phyloP scores from a whole-genome alignment of 2,797 vertebrate genomes.

The Clarias platycephalus region DNA sequence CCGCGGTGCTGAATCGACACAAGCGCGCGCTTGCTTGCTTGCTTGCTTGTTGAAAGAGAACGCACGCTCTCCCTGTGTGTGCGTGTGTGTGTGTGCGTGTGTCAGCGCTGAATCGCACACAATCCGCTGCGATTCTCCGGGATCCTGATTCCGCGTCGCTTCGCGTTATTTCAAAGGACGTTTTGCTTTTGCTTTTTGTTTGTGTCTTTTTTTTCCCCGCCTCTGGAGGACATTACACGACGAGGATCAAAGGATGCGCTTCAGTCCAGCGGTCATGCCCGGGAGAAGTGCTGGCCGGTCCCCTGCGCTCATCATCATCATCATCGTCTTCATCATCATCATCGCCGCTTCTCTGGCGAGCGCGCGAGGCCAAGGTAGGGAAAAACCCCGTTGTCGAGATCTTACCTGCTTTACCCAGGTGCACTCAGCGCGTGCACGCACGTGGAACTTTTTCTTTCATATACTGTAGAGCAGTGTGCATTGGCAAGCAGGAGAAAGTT shows the following conservation, averaged over 20 bases:
- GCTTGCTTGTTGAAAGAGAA: too few species aligned
- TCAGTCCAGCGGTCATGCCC: constrained; percentile 71
- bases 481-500: too few species aligned
- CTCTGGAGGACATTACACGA: constrained; percentile 2
- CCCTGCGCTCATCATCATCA: constrained; percentile 63
- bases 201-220: too few species aligned
- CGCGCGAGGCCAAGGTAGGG: constrained; percentile 74
- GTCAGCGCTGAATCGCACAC: constrained; percentile 8
- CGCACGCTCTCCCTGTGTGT: background rate
- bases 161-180: background rate
- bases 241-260: constrained; percentile 26
- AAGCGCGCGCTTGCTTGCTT: background rate
- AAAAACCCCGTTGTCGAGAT: constrained; percentile 13
- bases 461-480: background rate
- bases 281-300: constrained; percentile 61
- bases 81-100: background rate
- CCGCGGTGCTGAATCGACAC: constrained; percentile 85
- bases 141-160: background rate
- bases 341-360: constrained; percentile 59
- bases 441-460: constrained; percentile 17
- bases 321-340: constrained; percentile 44
- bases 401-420: background rate
- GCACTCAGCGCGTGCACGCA: background rate
- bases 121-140: background rate
- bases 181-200: background rate